Evolutionary conservation across 2,797 vertebrate species (phyloP), one percentile per base, ranked within the genome.

Genomic region (Arrhamphus sclerolepis): DNA sequence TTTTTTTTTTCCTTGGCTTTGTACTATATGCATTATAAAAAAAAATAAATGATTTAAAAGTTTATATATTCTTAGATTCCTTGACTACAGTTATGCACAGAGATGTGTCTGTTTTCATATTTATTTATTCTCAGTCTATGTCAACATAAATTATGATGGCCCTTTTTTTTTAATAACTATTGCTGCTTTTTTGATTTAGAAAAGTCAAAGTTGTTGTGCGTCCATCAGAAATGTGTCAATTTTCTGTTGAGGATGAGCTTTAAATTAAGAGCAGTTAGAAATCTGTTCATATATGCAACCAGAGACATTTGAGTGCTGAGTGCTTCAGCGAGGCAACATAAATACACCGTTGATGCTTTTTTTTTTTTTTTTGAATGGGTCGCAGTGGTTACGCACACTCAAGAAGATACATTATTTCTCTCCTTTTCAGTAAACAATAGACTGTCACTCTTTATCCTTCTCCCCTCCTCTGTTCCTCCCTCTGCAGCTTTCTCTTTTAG

Each of bases 371-470:
- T 69, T 83, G 57, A 83, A 87, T 70, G 71, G 75, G 60, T 53
- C 70, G 58, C 78, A 56, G 48, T 70, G 74, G 66, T 72, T 80
- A 76, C 42, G 64, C 73, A 13, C 77, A 85, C 76, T 83, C 86
- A 83, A 86, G 86, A 83, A 84, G 85, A 89, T 87, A 89, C 87
- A 83, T 89, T 90, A 89, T 87, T 88, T 84, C 60, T 62, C 73
- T 87, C 73, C 83, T 72, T 87, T 89, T 88, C 80, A 88, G 80
- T 63, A 85, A 83, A 89, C 87, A 91, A 89, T 87, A 60, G 86
- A 83, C 83, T 91, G 86, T 89, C 89, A 86, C 72, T 90, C 87
- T 89, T 85, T 84, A 87, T 87, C 83, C 89, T 62, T 80, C 75
- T 84, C 74, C 82, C 78, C 89, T 86, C 73, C 78, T 78, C 86